Evolutionary conservation across 2,888 invertebrate species (phyloP), one percentile per base, ranked within the genome.

Genomic region (Carpatolechia fugitivella): DNA sequence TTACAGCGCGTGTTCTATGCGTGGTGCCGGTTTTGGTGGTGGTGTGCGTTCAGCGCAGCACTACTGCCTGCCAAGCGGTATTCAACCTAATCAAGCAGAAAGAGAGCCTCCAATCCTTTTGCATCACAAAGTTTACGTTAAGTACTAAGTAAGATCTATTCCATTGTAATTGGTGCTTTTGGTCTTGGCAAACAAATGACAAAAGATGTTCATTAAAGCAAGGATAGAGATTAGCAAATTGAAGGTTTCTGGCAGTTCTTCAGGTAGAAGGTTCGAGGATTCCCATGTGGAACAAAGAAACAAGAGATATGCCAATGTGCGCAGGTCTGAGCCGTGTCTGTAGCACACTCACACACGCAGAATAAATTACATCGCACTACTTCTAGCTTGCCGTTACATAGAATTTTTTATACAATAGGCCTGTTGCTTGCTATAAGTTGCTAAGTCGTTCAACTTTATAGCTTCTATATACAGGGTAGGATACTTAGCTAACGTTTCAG

Each of bases 1-100:
- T 66, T 68, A 61, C 62, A 57, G 52, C 66, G 68, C 69, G 65
- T 65, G 69, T 68, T 65, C 64, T 62, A 64, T 64, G 33, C 20
- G 46, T 20, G 46, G n/a, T 24, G 30, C 38, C 38, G 38, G 50
- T 14, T 46, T 24, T 24, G 14, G n/a, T 14, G 14, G n/a, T 8
- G 3, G 16, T n/a, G 11, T 38, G 16, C 14, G 24, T 24, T 20
- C 11, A 16, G 18, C 16, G 18, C 10, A 18, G 18, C 40, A 41
- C 20, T 18, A 20, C 40, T 3, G n/a, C 35, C n/a, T 38, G 29
- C 5, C 13, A 31, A 47, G 14, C 16, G 14, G 16, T 31, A 31
- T 31, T 47, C 31, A 11, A 47, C 47, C 47, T 31, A 47, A 30
- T 11, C 29, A 8, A 24, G 13, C n/a, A 13, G n/a, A 14, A 13